A percentile compares a stretch with the other conserved stretches of the same genome.
Conservation (phyloP, 2,888 invertebrate genomes). For the Subacronicta megacephala region DNA sequence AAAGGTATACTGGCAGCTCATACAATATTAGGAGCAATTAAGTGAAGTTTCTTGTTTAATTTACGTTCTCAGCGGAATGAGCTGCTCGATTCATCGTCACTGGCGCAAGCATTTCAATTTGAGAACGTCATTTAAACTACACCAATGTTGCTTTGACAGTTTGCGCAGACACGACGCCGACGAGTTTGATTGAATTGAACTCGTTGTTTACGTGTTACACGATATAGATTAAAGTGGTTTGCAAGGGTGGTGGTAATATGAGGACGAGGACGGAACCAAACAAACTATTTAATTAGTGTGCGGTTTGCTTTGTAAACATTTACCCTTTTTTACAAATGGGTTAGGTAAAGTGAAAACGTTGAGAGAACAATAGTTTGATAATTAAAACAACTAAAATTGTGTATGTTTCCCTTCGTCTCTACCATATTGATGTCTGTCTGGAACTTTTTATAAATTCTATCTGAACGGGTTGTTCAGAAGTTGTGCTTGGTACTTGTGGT, state of each 20-base stretch:
- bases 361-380: neutral
- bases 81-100: slow-evolving; percentile 62
- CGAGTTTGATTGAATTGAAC: slow-evolving; percentile 75
- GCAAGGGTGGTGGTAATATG: slow-evolving; percentile 43
- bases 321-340: slow-evolving; percentile 17
- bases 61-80: slow-evolving; percentile 62
- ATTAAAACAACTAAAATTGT: neutral
- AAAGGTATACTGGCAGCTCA: slow-evolving; percentile 11
- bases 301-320: slow-evolving; percentile 34
- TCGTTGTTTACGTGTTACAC: slow-evolving; percentile 68
- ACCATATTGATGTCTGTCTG: neutral
- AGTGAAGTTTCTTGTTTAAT: slow-evolving; percentile 63
- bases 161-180: slow-evolving; percentile 65
- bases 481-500: neutral
- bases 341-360: slow-evolving; percentile 1
- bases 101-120: slow-evolving; percentile 73
- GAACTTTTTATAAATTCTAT: neutral
- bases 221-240: slow-evolving; percentile 68
- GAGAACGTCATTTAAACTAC: slow-evolving; percentile 74
- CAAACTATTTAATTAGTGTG: slow-evolving; percentile 42
- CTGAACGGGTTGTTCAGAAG: neutral
- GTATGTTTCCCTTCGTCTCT: neutral
- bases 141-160: slow-evolving; percentile 73
- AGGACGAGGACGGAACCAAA: slow-evolving; percentile 39
- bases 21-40: slow-evolving; percentile 59